A percentile compares a stretch with the other conserved stretches of the same genome.
Conservation (phyloP, 2,113 vertebrate species). For the Sinocyclocheilus grahami region DNA sequence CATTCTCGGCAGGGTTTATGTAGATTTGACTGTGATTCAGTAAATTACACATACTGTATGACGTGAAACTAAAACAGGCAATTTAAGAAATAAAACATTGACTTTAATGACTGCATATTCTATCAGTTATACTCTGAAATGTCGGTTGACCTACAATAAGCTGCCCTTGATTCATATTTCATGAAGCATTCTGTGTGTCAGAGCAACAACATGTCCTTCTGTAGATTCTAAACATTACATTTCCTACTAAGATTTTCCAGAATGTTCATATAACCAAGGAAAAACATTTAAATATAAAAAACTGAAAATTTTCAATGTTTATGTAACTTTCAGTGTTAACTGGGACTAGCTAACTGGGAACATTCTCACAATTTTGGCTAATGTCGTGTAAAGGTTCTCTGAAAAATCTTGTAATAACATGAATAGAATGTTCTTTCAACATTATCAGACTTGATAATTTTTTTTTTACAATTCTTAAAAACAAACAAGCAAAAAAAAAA, state of each 20-base stretch:
- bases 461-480: neutral
- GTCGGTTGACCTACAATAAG: conserved; percentile 31
- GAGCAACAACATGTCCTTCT: neutral
- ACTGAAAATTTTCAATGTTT: too few relatives aligned
- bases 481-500: too few relatives aligned
- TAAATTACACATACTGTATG: conserved; percentile 31
- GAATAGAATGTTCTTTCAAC: neutral
- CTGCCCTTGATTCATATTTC: conserved; percentile 4
- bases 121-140: conserved; percentile 15
- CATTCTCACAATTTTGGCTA: too few relatives aligned
- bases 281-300: neutral
- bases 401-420: neutral
- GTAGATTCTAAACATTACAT: neutral
- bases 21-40: conserved; percentile 37
- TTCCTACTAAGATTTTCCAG: neutral
- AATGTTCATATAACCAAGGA: neutral
- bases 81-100: conserved; percentile 41
- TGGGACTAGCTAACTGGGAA: too few relatives aligned
- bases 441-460: neutral
- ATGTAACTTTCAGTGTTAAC: too few relatives aligned
- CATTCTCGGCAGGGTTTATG: conserved; percentile 25
- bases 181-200: neutral
- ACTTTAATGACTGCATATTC: conserved; percentile 10
- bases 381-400: too few relatives aligned
- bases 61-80: conserved; percentile 33